Base-by-base conservation (phyloP, 2,113 vertebrate genomes). In the Myrmophylax atrothorax region DNA sequence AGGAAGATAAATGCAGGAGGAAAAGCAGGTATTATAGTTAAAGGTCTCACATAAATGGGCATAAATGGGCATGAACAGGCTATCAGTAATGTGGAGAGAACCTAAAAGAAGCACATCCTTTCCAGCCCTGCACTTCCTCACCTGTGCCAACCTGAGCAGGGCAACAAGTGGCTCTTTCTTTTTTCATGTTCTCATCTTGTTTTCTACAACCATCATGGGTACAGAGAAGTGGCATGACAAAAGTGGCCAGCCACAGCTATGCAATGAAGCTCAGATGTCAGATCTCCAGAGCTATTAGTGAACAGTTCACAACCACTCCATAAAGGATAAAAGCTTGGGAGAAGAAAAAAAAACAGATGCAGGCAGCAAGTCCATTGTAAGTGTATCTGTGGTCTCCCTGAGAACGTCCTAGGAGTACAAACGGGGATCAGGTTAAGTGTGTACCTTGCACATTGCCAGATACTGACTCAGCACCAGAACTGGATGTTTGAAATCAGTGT, bases 11-110 rank as follows among this genome's bases (percentile, higher is more conserved):
- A 73, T 14, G 25, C 72, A 88, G 56, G 44, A 92, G n/a, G n/a
- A 84, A 90, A 90, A 94, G 26, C 18, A 95, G 83, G 75, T 85
- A 62, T 77, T 81, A 18, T 7, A 89, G 77, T 35, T 92, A 62
- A 92, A 89, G 59, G n/a, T 69, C 88, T 91, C 80, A 74, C 15
- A 62, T 58, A 90, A 88, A 83, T 25, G 40, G 46, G 37, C 15
- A 62, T 58, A 90, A 88, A 83, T 25, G 40, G 46, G 37, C 50
- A 83, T 72, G 66, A 92, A 93, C 37, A 90, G 76, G 67, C 18
- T 40, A 35, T 16, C 16, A 74, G 68, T 50, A 68, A 84, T 15
- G 19, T 3, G 67, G 47, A 53, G 33, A 26, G 33, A 92, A 93
- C 59, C 37, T 74, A 84, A 56, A 92, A 83, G 42, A 6, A 17